Conservation (phyloP, 1,140 invertebrate species). For the Adelges cooleyi region DNA sequence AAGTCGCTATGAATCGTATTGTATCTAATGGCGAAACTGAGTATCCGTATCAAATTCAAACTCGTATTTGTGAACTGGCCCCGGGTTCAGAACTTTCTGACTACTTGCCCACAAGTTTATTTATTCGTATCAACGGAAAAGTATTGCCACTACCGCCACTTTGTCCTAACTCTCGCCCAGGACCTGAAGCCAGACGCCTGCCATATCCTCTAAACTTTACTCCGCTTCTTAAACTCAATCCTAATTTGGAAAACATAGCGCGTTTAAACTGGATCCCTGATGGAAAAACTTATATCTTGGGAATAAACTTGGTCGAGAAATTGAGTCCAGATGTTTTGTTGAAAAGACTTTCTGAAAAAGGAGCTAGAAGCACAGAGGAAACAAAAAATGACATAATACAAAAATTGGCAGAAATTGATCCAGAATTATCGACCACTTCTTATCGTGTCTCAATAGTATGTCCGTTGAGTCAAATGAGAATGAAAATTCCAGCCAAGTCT, state of each 20-base stretch:
- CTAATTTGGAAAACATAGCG: constrained; percentile 72
- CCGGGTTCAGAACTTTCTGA: background rate
- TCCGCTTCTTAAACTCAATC: constrained; percentile 74
- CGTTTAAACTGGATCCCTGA: constrained; percentile 82
- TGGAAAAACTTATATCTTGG: constrained; percentile 67
- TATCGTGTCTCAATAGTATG: constrained; percentile 40
- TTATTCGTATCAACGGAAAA: background rate
- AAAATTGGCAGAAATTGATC: background rate
- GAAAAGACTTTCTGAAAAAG: constrained; percentile 69
- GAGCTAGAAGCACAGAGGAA: constrained; percentile 74
- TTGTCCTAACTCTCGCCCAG: constrained; percentile 85
- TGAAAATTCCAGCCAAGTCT: constrained; percentile 78
- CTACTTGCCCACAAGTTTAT: background rate
- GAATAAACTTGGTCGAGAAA: constrained; percentile 76
- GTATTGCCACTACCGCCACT: background rate
- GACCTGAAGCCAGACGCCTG: constrained; percentile 89
- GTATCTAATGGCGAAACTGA: background rate
- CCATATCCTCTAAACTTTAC: constrained; percentile 93
- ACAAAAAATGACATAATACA: constrained; percentile 44
- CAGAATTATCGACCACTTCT: constrained; percentile 4
- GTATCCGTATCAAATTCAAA: background rate
- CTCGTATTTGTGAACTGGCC: background rate
- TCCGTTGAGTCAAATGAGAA: constrained; percentile 87
- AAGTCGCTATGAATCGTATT: background rate
- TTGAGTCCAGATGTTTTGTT: constrained; percentile 71